These are phyloP conservation scores for Drosophila macrospina DNA, from an alignment of 2,888 invertebrate species.

Conservation along the genomic window DNA sequence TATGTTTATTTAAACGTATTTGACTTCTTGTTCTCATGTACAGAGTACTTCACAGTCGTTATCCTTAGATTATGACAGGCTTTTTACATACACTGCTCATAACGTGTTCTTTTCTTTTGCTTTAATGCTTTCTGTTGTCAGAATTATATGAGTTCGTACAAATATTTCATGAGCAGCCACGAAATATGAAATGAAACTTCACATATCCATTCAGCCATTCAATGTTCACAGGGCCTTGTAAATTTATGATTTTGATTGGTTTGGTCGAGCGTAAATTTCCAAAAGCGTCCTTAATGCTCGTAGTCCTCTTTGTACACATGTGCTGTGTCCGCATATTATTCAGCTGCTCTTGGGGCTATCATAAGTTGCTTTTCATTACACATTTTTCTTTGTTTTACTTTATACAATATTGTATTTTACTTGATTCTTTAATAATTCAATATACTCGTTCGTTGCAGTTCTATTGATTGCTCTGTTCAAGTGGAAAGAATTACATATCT, in stretches of 20 bases:
- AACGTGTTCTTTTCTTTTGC: background rate
- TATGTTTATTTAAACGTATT: no score
- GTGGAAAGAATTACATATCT: slow-evolving; percentile 44
- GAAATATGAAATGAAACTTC: slow-evolving; percentile 12
- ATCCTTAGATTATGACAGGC: background rate
- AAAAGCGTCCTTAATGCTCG: slow-evolving; percentile 35
- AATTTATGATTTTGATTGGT: slow-evolving; percentile 78
- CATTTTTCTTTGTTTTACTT: slow-evolving; percentile 8
- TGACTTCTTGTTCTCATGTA: no score
- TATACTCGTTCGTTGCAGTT: slow-evolving; percentile 32
- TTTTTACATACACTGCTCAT: background rate
- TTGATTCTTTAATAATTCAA: slow-evolving; percentile 54
- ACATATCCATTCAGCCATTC: slow-evolving; percentile 11
- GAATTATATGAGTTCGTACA: slow-evolving; percentile 53
- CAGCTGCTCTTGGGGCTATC: slow-evolving; percentile 39
- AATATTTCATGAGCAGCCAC: slow-evolving; percentile 36
- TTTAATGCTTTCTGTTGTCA: slow-evolving; percentile 30
- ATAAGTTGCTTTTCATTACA: slow-evolving; percentile 38
- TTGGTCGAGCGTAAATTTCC: slow-evolving; percentile 75
- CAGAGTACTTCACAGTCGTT: background rate
- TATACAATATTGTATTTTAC: slow-evolving; percentile 45
- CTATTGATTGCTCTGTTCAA: slow-evolving; percentile 59
- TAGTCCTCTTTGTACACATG: slow-evolving; percentile 6
- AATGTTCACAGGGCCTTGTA: slow-evolving; percentile 39
- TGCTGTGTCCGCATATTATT: background rate